A percentile compares a stretch with the other conserved stretches of the same genome.
Evolutionary conservation across 2,113 vertebrate genomes (phyloP).

Genomic region (Onychostoma macrolepis): DNA sequence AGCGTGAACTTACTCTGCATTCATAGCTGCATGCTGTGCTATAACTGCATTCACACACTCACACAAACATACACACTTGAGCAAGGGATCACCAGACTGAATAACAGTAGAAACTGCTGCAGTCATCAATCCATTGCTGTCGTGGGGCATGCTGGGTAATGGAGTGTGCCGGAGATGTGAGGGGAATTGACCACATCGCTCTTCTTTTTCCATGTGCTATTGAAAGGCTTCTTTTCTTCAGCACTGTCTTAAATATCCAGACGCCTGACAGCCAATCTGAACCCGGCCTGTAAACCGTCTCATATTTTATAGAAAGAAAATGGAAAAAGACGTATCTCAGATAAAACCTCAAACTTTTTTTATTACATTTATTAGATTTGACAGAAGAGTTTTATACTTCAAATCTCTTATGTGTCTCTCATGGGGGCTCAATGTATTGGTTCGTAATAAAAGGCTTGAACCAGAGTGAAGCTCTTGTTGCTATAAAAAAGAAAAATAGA

Average conservation of each 20-base stretch:
- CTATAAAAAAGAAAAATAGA: neutral
- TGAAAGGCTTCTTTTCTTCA: slow-evolving; percentile 9
- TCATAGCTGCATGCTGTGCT: neutral
- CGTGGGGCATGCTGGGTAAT: slow-evolving; percentile 3
- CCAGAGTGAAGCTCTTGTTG: neutral
- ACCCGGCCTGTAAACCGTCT: neutral
- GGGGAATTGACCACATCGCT: neutral
- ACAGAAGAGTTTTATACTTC: neutral
- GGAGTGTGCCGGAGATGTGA: neutral
- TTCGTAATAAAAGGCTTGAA: slow-evolving; percentile 10
- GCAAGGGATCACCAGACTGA: slow-evolving; percentile 4
- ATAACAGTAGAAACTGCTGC: slow-evolving; percentile 22
- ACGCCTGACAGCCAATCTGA: slow-evolving; percentile 13
- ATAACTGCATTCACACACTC: neutral
- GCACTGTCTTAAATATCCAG: slow-evolving; percentile 15
- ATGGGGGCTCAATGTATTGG: neutral
- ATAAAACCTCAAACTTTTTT: slow-evolving; percentile 3
- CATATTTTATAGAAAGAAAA: neutral
- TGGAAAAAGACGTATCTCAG: neutral
- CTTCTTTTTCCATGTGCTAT: neutral
- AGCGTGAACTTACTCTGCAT: neutral
- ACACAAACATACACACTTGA: neutral
- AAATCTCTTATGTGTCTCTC: neutral
- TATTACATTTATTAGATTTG: slow-evolving; percentile 1
- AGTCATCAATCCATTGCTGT: slow-evolving; percentile 26